phyloP scores from a whole-genome alignment of 2,797 vertebrate genomes.

The Tangara arthus region DNA sequence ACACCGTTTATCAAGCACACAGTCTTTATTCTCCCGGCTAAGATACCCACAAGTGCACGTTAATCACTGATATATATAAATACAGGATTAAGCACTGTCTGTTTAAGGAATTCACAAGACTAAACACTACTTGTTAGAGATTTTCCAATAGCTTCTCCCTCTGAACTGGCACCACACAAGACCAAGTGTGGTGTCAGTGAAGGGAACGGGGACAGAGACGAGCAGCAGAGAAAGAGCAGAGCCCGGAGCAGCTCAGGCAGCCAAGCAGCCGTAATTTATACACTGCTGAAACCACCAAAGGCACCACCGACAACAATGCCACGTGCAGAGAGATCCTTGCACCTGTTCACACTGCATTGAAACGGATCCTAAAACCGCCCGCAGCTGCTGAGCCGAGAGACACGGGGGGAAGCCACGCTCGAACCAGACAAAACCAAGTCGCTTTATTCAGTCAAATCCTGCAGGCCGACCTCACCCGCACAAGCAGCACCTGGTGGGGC shows the following conservation, averaged over 20 bases:
- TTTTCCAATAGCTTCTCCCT: not conserved
- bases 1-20: not conserved
- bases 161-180: not conserved
- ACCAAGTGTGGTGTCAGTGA: not conserved
- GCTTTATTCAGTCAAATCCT: not conserved
- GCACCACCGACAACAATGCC: not conserved
- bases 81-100: not conserved
- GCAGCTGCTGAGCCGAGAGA: not conserved
- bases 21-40: not conserved
- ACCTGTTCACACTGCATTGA: not conserved
- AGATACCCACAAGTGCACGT: not conserved
- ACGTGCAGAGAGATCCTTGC: not conserved
- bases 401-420: not conserved
- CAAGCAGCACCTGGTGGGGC: not conserved
- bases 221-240: not conserved
- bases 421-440: not conserved
- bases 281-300: not conserved
- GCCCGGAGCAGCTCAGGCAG: not conserved
- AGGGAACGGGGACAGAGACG: not conserved
- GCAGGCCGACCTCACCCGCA: not conserved
- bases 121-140: not conserved
- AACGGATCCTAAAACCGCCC: not conserved
- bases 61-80: not conserved
- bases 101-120: not conserved
- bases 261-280: not conserved